These are phyloP conservation scores for Pseudochaenichthys georgianus DNA, from an alignment of 2,797 vertebrate species.

Conservation along the genomic window DNA sequence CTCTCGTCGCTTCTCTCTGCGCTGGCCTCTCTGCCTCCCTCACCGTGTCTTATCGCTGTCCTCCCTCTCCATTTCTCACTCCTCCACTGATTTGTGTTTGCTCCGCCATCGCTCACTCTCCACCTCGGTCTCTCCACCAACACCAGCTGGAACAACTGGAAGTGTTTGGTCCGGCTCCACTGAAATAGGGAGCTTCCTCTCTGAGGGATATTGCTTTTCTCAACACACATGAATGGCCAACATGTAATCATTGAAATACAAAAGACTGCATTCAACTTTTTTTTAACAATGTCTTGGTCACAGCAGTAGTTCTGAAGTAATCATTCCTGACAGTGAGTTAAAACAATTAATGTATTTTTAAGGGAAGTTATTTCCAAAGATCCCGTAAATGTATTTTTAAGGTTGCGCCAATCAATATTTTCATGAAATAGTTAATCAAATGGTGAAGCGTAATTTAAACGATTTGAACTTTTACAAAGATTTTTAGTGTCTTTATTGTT, in stretches of 20 bases:
- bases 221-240: neutral
- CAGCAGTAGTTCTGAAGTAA: neutral
- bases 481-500: neutral
- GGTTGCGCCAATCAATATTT: neutral
- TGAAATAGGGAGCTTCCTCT: conserved; percentile 6
- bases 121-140: conserved; percentile 35
- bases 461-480: neutral
- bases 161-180: conserved; percentile 24
- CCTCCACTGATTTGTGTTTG: conserved; percentile 38
- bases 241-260: neutral
- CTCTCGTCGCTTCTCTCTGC: conserved; percentile 64
- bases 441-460: neutral
- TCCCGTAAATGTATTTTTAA: neutral
- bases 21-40: conserved; percentile 47
- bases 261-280: neutral
- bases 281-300: neutral
- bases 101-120: conserved; percentile 56
- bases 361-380: neutral
- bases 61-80: conserved; percentile 56
- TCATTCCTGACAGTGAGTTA: conserved; percentile 10
- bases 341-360: neutral
- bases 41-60: conserved; percentile 53
- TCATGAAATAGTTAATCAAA: neutral
- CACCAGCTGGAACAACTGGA: neutral
- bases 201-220: conserved; percentile 10